Percentiles rank a stretch among this genome's conserved stretches.
Evolutionary conservation across 2,113 vertebrate genomes (phyloP).

Genomic region (Datnioides undecimradiatus): DNA sequence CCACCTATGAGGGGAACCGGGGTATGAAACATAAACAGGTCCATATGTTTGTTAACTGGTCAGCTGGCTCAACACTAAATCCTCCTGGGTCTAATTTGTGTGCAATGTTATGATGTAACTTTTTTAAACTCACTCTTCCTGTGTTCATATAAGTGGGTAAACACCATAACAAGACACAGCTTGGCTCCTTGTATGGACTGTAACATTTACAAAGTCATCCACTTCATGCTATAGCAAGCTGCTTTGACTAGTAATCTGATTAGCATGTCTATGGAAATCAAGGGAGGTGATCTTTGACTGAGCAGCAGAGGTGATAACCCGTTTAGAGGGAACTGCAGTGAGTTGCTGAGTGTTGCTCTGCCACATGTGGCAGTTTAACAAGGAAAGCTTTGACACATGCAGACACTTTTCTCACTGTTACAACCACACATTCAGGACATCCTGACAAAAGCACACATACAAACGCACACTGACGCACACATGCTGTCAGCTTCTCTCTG

Average conservation of each 20-base stretch:
- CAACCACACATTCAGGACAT: slow-evolving; percentile 11
- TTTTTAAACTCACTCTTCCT: slow-evolving; percentile 18
- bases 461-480: slow-evolving; percentile 3
- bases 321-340: slow-evolving; percentile 6
- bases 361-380: slow-evolving; percentile 44
- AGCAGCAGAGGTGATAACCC: background rate
- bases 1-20: background rate
- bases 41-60: slow-evolving; percentile 44
- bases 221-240: background rate
- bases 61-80: slow-evolving; percentile 28
- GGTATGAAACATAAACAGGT: slow-evolving; percentile 26
- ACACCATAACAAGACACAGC: slow-evolving; percentile 8
- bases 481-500: background rate
- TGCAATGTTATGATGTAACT: slow-evolving; percentile 27
- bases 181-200: slow-evolving; percentile 16
- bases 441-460: slow-evolving; percentile 12
- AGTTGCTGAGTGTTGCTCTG: background rate
- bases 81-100: slow-evolving; percentile 31
- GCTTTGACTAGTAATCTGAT: slow-evolving; percentile 35
- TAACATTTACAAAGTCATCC: background rate
- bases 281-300: slow-evolving; percentile 18
- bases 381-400: slow-evolving; percentile 53
- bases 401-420: slow-evolving; percentile 20
- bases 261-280: slow-evolving; percentile 26
- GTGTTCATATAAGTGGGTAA: slow-evolving; percentile 8